These are phyloP conservation scores for Eriosoma lanigerum DNA, from an alignment of 1,140 invertebrate species.

Conservation along the genomic window DNA sequence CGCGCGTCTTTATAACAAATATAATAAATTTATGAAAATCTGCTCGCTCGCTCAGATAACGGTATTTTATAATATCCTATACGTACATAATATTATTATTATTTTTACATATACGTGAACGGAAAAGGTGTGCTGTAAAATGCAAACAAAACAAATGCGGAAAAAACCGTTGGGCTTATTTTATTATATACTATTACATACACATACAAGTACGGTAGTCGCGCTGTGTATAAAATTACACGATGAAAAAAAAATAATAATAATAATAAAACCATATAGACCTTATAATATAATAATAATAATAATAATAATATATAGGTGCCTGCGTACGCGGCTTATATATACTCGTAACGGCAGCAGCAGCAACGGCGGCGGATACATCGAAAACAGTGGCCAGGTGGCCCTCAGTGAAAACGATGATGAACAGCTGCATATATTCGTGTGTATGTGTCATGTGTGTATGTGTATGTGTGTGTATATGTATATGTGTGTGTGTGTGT, in stretches of 20 bases:
- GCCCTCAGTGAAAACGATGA: conserved; percentile 46
- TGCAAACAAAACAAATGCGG: conserved; percentile 45
- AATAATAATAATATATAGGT: conserved; percentile 7
- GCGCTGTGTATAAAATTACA: conserved; percentile 47
- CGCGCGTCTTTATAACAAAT: too few species aligned
- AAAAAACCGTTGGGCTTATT: conserved; percentile 50
- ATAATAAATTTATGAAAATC: too few species aligned
- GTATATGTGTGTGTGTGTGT: conserved; percentile 1
- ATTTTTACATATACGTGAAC: background rate
- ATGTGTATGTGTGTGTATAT: conserved; percentile 9
- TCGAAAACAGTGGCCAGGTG: conserved; percentile 45
- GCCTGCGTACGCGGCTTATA: background rate
- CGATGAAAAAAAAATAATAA: conserved; percentile 23
- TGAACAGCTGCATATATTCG: conserved; percentile 43
- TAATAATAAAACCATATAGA: conserved; percentile 50
- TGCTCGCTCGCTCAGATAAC: conserved; percentile 9
- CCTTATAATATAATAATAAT: conserved; percentile 5
- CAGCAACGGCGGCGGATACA: conserved; percentile 29
- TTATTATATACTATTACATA: too few species aligned
- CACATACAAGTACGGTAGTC: background rate
- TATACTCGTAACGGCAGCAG: conserved; percentile 39
- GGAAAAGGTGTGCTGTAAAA: conserved; percentile 6
- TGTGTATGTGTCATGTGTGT: too few species aligned
- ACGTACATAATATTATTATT: too few species aligned
- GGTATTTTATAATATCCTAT: conserved; percentile 7